Base-by-base conservation (phyloP, 2,113 vertebrate species). In the Onychostruthus taczanowskii region DNA sequence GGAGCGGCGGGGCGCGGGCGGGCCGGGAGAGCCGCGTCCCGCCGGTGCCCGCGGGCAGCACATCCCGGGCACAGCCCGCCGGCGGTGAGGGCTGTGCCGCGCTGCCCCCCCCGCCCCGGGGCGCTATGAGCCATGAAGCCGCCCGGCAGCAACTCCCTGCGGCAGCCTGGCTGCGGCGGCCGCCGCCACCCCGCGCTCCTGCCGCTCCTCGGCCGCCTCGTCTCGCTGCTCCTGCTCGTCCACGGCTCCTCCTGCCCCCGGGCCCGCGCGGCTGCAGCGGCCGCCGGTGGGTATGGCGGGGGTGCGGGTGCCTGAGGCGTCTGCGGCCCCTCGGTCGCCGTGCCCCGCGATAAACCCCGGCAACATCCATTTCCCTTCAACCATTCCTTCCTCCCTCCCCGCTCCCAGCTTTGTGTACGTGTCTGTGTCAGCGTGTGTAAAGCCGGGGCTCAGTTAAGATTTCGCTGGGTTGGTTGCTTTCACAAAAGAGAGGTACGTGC, bases 121-220 rank as follows among this genome's bases (percentile, higher is more conserved):
- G 96, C 97, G 98, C 98, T 94, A 98, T 98, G 98, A 98, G 97
- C 98, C 95, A 98, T 98, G 98, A 97, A 97, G 97, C 97, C 97
- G 79, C 97, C 97, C 50, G 97, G 98, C 96, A 96, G 77, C 94
- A 97, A 67, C 94, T 96, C 93, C 83, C 80, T 92, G 96, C 98
- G 97, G 97, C 97, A 90, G 91, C 91, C 87, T 69, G 55, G 28
- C 73, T 68, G 92, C 31, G 87, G 94, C 91, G 87, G 92, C 92
- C 91, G 92, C 96, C 78, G 91, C 67, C 72, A 79, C 82, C 50
- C 61, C 77, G n/a, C 90, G 76, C 89, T 37, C 84, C 93, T 87
- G 76, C 70, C 95, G 96, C 76, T 84, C 86, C 90, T 91, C 94
- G 56, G 94, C 88, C 73, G 89, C 87, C 90, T 95, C 80, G 89